Evolutionary conservation across 2,888 invertebrate genomes (phyloP).

Genomic region (Esperia sulphurella): DNA sequence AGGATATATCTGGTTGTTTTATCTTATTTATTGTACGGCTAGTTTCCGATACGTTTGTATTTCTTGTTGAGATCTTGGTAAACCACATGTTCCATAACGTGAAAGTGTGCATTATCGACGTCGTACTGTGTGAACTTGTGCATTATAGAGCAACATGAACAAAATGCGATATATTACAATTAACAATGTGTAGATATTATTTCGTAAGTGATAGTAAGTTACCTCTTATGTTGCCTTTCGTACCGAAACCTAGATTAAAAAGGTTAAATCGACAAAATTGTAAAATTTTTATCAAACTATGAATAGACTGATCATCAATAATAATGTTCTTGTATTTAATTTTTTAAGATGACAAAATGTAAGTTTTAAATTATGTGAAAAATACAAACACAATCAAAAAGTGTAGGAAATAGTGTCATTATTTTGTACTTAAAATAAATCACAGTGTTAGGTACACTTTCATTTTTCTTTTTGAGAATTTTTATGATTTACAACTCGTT

Average conservation of each 20-base stretch:
- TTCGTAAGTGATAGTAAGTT: slow-evolving; percentile 49
- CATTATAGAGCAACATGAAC: background rate
- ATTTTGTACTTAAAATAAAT: slow-evolving; percentile 73
- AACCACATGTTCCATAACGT: slow-evolving; percentile 22
- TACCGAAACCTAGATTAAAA: slow-evolving; percentile 57
- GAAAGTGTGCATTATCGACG: slow-evolving; percentile 30
- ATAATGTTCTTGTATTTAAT: slow-evolving; percentile 76
- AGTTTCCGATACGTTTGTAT: background rate
- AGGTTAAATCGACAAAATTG: slow-evolving; percentile 75
- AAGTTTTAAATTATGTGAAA: slow-evolving; percentile 71
- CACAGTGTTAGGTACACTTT: slow-evolving; percentile 56
- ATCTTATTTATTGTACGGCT: slow-evolving; percentile 66
- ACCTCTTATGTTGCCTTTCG: slow-evolving; percentile 72
- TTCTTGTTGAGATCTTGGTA: slow-evolving; percentile 21
- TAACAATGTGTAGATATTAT: slow-evolving; percentile 58
- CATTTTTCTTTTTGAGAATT: slow-evolving; percentile 67
- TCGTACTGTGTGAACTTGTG: background rate
- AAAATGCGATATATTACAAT: slow-evolving; percentile 38
- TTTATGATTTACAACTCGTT: too few relatives aligned
- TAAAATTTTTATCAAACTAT: slow-evolving; percentile 74
- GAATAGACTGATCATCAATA: slow-evolving; percentile 79
- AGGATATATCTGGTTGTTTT: slow-evolving; percentile 59
- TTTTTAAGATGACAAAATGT: slow-evolving; percentile 76
- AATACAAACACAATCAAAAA: slow-evolving; percentile 46
- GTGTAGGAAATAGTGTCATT: slow-evolving; percentile 44